phyloP scores from a whole-genome alignment of 35 echinoderm and acorn worm genomes.

The Stichopus chloronotus region DNA sequence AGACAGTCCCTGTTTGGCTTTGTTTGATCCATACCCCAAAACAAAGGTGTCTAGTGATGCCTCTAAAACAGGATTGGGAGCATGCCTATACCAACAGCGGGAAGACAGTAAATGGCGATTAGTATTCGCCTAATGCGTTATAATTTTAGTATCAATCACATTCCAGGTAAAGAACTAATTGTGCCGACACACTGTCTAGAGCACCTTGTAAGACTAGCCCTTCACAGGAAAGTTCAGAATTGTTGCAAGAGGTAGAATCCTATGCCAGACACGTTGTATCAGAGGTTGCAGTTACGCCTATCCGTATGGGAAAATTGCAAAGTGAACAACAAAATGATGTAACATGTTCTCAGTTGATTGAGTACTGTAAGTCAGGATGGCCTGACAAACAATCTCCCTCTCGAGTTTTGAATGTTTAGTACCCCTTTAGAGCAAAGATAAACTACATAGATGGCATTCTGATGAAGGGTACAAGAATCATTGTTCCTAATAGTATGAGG shows the following conservation, averaged over 20 bases:
- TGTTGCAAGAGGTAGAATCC: background rate
- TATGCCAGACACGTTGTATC: background rate
- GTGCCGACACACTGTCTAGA: conserved; percentile 22
- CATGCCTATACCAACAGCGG: conserved; percentile 3
- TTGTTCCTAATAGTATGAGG: conserved; percentile 17
- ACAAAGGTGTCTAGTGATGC: background rate
- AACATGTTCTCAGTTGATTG: background rate
- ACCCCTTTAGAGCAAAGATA: background rate
- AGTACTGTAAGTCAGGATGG: background rate
- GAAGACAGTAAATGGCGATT: background rate
- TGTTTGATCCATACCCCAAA: background rate
- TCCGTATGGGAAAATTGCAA: background rate
- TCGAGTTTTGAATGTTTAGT: background rate
- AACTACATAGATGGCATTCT: background rate
- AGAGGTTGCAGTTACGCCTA: background rate
- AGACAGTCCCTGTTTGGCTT: background rate
- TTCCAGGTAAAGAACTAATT: conserved; percentile 25
- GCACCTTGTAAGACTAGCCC: background rate
- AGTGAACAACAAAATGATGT: background rate
- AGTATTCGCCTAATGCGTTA: conserved; percentile 37
- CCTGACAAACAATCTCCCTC: background rate
- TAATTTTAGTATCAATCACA: background rate
- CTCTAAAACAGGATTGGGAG: background rate
- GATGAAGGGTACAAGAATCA: conserved; percentile 2
- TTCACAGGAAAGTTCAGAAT: background rate